phyloP scores from a whole-genome alignment of 1,140 invertebrate species.

The Macrosteles quadrilineatus region DNA sequence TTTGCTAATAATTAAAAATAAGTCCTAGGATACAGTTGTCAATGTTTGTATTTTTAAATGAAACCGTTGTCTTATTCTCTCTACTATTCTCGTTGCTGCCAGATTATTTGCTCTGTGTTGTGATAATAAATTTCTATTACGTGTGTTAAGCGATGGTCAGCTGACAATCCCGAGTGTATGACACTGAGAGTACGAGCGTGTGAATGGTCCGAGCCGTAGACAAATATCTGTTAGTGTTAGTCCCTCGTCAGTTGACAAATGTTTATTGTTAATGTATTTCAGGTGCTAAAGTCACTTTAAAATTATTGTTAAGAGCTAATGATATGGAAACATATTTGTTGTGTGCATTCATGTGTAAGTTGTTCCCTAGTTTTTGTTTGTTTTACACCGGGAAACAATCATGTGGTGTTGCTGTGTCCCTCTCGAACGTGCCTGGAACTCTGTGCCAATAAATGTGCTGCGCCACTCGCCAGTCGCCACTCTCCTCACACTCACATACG shows the following conservation, averaged over 20 bases:
- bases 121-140: slow-evolving; percentile 41
- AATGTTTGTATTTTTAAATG: slow-evolving; percentile 34
- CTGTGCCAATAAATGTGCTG: slow-evolving; percentile 20
- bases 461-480: neutral
- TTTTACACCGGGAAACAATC: neutral
- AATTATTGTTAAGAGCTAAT: slow-evolving; percentile 40
- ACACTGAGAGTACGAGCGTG: slow-evolving; percentile 31
- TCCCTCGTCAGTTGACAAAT: slow-evolving; percentile 42
- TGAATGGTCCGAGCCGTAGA: neutral
- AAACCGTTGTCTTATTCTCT: slow-evolving; percentile 32
- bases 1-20: slow-evolving; percentile 31
- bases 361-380: slow-evolving; percentile 7
- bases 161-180: slow-evolving; percentile 34
- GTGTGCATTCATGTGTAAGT: slow-evolving; percentile 41
- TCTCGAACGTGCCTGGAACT: slow-evolving; percentile 23
- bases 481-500: slow-evolving; percentile 15
- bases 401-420: slow-evolving; percentile 6
- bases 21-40: slow-evolving; percentile 30
- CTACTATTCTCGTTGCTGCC: slow-evolving; percentile 39
- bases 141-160: slow-evolving; percentile 37
- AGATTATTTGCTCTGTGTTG: slow-evolving; percentile 43
- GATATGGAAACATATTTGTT: slow-evolving; percentile 37
- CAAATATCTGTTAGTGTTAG: slow-evolving; percentile 32
- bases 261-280: slow-evolving; percentile 43
- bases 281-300: slow-evolving; percentile 43